phyloP scores from a whole-genome alignment of 2,888 invertebrate species.

The Portevinia maculata region DNA sequence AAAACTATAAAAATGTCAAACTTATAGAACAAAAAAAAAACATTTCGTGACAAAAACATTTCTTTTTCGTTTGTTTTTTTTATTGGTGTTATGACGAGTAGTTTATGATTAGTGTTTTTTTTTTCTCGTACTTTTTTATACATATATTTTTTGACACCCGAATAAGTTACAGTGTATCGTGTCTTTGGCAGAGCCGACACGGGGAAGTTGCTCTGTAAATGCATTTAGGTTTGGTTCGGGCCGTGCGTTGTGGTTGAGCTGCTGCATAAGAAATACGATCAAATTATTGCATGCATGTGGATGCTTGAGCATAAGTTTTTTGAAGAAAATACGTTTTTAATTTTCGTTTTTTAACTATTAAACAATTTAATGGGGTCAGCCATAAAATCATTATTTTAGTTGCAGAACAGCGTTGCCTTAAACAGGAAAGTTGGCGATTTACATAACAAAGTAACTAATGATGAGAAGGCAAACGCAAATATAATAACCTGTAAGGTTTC shows the following conservation, averaged over 20 bases:
- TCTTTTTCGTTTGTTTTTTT: conserved; percentile 43
- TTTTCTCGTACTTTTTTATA: no score
- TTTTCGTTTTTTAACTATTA: conserved; percentile 17
- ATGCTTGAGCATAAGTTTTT: conserved; percentile 3
- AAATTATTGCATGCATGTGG: conserved; percentile 40
- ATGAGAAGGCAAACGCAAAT: no score
- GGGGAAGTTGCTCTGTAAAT: conserved; percentile 29
- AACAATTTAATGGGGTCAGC: no score
- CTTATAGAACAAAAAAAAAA: conserved; percentile 22
- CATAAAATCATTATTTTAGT: no score
- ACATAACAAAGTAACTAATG: no score
- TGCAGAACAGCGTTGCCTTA: no score
- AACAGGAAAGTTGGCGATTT: no score
- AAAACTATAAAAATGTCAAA: conserved; percentile 48
- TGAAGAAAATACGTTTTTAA: conserved; percentile 14
- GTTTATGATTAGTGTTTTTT: conserved; percentile 44
- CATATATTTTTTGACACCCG: conserved; percentile 48
- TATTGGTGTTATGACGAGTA: conserved; percentile 57
- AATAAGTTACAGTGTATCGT: conserved; percentile 40
- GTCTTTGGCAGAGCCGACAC: conserved; percentile 23
- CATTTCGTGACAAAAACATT: conserved; percentile 46
- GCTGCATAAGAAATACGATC: conserved; percentile 45
- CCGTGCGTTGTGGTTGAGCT: conserved; percentile 47
- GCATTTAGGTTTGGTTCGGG: conserved; percentile 37
- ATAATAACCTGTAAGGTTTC: no score